Base-by-base conservation (phyloP, 2,113 vertebrate species). In the Ophiodon elongatus region DNA sequence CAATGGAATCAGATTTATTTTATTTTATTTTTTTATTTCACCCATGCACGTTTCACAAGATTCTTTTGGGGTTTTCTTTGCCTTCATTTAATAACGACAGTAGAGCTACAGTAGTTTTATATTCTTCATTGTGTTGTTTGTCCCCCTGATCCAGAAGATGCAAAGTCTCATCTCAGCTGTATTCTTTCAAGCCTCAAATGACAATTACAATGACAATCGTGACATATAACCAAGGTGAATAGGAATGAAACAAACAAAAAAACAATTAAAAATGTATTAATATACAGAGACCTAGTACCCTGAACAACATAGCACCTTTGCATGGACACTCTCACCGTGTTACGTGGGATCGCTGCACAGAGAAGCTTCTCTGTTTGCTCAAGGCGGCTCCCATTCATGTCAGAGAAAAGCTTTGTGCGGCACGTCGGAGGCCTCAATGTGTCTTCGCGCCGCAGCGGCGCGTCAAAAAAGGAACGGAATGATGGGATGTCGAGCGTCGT, bases 361-460 rank as follows among this genome's bases (percentile, higher is more conserved):
- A 77, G 45, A 84, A 70, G 59, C 79, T n/a, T 35, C 33, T 31
- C 39, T 87, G 57, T 88, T 79, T 84, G 73, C 56, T 67, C 2
- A 83, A 66, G 75, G 76, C 75, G 83, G 25, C 29, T 72, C 66
- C 63, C 31, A 25, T 75, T 64, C 43, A 63, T 54, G 50, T 37
- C 0, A 41, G 4, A 83, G 50, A 29, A 29, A 37, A 76, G 69
- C 59, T 62, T 78, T 31, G 45, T 4, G 3, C 23, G 2, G 31
- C 52, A 8, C 47, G 73, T 54, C 78, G 6, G 52, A 80, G 47
- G 78, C 66, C 60, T 76, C 63, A 25, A 19, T 66, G n/a, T 52
- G 67, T 71, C 65, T 62, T 35, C 74, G 59, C 27, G 1, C 6
- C 31, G 52, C 21, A 37, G 31, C 33, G 29, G 1, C 37, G 37